Evolutionary conservation across 2,888 invertebrate genomes (phyloP), one percentile per base, ranked within the genome.

Genomic region (Hartigia nigra): DNA sequence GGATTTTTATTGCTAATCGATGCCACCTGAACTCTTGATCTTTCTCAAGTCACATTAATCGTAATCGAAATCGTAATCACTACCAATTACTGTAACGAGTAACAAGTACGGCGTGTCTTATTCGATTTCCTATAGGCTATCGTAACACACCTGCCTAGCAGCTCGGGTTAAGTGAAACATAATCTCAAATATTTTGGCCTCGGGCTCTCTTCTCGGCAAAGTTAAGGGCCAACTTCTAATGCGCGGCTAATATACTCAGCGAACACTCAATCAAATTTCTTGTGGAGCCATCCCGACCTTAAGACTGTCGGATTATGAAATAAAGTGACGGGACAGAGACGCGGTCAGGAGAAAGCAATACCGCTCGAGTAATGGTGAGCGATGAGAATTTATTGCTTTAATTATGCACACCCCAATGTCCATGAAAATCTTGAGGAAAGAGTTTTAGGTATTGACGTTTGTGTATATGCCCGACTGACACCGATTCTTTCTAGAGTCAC

Each of bases 181-280:
- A 78, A 72, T 34, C 72, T 34, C 32, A 39, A 76, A 37, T 70
- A 70, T 78, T 76, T 70, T 39, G 72, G 72, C 76, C 78, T 35
- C 70, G 12, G n/a, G 70, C 75, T 72, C 12, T 23, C 31, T 1
- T 72, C 72, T 31, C 23, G n/a, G 23, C 72, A 36, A 31, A 23
- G 70, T 69, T 69, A 74, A 55, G 55, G 55, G 55, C 55, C 23
- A 55, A 23, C 55, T 23, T 55, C 35, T 79, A 69, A 74, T 74
- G 12, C 74, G 55, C 35, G 78, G 76, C 76, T 79, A 74, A 79
- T 79, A 74, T 76, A 69, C 76, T 76, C 76, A 74, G 32, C 74
- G 55, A 74, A 36, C 35, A 76, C 76, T 79, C 74, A 74, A 79
- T 79, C 76, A 76, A 79, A 74, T 76, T 74, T 76, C 32, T 55